A percentile compares a stretch with the other conserved stretches of the same genome.
Conservation (phyloP, 2,797 vertebrate genomes). For the Acipenser ruthenus region DNA sequence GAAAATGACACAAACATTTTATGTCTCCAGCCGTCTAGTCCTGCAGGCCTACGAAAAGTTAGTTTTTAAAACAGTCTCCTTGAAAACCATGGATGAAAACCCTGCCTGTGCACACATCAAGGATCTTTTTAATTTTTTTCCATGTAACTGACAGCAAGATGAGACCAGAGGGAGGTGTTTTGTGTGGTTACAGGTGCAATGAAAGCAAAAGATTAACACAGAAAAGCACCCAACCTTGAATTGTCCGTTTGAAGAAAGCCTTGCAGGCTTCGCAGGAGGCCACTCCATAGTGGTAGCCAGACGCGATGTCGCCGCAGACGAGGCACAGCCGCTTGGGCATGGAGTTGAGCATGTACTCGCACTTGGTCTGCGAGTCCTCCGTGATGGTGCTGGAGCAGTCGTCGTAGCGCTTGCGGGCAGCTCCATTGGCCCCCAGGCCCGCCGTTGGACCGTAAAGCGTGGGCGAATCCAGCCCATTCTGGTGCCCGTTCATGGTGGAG, state of each 20-base stretch:
- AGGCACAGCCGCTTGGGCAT: constrained; percentile 99
- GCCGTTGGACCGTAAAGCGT: constrained; percentile 87
- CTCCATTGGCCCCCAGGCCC: constrained; percentile 77
- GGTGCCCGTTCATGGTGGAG: constrained; percentile 97
- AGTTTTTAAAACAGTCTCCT: too few species aligned
- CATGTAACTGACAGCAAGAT: constrained; percentile 26
- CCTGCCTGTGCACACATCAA: too few species aligned
- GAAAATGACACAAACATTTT: too few species aligned
- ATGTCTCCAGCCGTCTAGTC: too few species aligned
- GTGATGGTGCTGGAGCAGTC: constrained; percentile 97
- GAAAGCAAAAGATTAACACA: constrained; percentile 29
- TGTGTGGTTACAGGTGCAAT: neutral
- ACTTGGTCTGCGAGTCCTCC: constrained; percentile 98
- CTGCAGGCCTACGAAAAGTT: too few species aligned
- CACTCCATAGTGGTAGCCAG: constrained; percentile 96
- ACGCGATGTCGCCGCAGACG: constrained; percentile 96
- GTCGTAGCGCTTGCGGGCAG: constrained; percentile 89
- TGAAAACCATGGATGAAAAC: too few species aligned
- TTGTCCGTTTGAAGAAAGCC: constrained; percentile 98
- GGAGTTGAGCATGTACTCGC: constrained; percentile 98
- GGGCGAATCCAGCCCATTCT: constrained; percentile 96
- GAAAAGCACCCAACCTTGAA: constrained; percentile 85
- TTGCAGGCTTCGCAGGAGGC: constrained; percentile 98
- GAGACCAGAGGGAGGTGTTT: too few species aligned
- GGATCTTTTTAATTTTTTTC: constrained; percentile 18